Percentiles rank a stretch among this genome's conserved stretches.
Evolutionary conservation across 2,888 invertebrate species (phyloP).

Genomic region (Megalurothrips usitatus): DNA sequence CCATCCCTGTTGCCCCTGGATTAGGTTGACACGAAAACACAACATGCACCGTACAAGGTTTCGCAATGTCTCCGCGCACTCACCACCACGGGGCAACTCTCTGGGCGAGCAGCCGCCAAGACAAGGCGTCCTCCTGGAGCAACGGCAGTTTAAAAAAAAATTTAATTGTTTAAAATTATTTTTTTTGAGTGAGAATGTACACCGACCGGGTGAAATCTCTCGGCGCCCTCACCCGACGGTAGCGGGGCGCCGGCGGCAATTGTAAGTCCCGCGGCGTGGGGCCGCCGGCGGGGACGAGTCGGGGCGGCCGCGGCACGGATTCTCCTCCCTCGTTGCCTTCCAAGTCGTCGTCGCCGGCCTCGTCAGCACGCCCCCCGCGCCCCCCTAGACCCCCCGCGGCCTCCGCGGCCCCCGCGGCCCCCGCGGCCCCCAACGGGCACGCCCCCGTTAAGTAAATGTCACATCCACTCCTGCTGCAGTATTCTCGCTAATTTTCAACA

Average conservation of each 20-base stretch:
- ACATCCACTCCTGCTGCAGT: not conserved
- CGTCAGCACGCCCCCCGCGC: not conserved
- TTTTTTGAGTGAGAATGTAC: no score
- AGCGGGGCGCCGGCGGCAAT: no score
- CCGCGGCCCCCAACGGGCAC: not conserved
- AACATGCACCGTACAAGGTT: conserved; percentile 7
- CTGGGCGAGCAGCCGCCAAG: no score
- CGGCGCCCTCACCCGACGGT: not conserved
- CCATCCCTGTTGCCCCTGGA: not conserved
- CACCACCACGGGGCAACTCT: no score
- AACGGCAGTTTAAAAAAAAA: no score
- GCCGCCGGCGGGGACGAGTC: no score
- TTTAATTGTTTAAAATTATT: no score
- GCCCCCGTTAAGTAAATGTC: not conserved
- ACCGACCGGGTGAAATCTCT: no score
- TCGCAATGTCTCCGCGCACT: not conserved
- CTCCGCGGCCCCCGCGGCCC: not conserved
- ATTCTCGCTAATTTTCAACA: not conserved
- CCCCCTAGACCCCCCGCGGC: not conserved
- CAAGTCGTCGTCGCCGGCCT: not conserved
- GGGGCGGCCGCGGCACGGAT: no score
- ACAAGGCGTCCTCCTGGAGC: no score
- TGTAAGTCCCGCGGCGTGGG: no score
- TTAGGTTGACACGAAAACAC: not conserved
- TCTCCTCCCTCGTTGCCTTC: no score